These are phyloP conservation scores for Clavelina lepadiformis DNA, from an alignment of 23 tunicate species.

Conservation along the genomic window DNA sequence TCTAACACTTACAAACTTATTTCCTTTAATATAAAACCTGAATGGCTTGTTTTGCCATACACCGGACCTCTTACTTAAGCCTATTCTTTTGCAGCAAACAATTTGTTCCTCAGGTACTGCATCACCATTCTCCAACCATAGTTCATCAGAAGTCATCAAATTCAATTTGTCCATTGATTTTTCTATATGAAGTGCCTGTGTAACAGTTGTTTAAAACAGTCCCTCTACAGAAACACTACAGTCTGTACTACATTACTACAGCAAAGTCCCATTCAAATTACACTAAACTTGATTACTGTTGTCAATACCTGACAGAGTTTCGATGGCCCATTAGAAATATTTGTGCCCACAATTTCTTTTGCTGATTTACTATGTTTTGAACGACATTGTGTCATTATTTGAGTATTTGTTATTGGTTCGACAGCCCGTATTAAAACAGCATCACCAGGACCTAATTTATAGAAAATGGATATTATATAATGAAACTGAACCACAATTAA, in stretches of 20 bases:
- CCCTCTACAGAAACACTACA: no score
- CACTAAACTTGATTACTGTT: no score
- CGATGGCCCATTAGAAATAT: conserved; percentile 50
- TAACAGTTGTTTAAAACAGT: neutral
- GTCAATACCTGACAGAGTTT: conserved; percentile 55
- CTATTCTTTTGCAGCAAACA: conserved; percentile 31
- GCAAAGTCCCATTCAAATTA: neutral
- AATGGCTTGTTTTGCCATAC: conserved; percentile 25
- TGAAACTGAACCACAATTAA: neutral
- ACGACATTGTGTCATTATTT: conserved; percentile 19
- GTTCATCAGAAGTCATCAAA: conserved; percentile 17
- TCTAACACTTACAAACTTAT: conserved; percentile 23
- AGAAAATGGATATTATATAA: neutral
- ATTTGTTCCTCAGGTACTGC: conserved; percentile 7
- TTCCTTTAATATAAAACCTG: conserved; percentile 38
- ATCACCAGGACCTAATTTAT: conserved; percentile 32
- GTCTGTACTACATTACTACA: no score
- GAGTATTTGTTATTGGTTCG: conserved; percentile 35
- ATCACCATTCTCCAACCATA: conserved; percentile 38
- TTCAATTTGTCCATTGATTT: conserved; percentile 25
- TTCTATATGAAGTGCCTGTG: conserved; percentile 27
- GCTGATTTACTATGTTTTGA: conserved; percentile 5
- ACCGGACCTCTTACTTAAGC: conserved; percentile 27
- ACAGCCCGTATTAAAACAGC: conserved; percentile 52
- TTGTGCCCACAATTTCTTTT: neutral